phyloP scores from a whole-genome alignment of 2,113 vertebrate species.

The Apistogramma diplotaenia region DNA sequence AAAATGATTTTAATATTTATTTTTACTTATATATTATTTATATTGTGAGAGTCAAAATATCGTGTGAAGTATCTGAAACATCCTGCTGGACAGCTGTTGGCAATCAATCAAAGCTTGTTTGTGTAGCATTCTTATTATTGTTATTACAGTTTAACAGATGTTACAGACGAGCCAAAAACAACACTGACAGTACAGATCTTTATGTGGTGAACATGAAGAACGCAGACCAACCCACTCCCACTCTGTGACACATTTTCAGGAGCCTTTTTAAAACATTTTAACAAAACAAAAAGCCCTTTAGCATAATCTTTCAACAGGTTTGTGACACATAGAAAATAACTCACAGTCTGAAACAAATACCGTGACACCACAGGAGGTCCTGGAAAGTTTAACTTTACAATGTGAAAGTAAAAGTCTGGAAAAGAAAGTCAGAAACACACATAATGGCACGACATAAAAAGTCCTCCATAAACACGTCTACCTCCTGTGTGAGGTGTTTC shows the following conservation, averaged over 20 bases:
- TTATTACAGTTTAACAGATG: background rate
- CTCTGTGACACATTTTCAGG: background rate
- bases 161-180: background rate
- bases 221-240: background rate
- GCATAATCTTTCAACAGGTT: background rate
- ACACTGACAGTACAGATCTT: background rate
- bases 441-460: background rate
- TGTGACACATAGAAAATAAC: background rate
- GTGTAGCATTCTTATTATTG: no score
- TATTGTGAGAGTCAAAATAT: background rate
- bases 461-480: background rate
- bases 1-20: rapidly evolving
- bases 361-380: background rate
- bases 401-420: background rate
- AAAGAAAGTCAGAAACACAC: background rate
- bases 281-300: background rate
- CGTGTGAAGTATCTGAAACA: background rate
- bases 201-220: background rate
- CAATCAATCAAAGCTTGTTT: background rate
- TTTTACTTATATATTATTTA: background rate
- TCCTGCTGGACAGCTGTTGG: background rate
- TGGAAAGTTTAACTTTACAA: background rate
- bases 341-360: background rate
- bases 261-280: background rate
- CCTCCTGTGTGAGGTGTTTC: no score